Base-by-base conservation (phyloP, 2,113 vertebrate species). In the Ivindomyrus marchei region DNA sequence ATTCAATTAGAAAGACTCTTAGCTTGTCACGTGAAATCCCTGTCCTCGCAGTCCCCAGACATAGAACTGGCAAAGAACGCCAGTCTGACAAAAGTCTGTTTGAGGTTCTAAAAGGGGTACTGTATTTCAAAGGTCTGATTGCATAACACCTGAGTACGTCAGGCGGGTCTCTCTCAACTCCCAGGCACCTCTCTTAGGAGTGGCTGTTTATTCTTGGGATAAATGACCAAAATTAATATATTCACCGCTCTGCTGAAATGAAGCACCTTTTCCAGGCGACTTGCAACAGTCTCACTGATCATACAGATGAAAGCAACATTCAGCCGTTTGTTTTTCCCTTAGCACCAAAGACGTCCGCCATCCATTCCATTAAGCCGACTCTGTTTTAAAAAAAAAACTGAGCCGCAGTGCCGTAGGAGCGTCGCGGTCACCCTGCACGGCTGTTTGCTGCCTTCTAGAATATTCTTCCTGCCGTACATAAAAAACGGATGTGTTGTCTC, bases 91-190 rank as follows among this genome's bases (percentile, higher is more conserved):
- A 92, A 91, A 89, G 91, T 62, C 89, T 91, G 62, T 92, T 92
- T 88, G 90, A 88, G 49, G 49, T 87, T 89, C 90, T 91, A 88
- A 88, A 88, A 90, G 92, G 88, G 77, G 87, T 4, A 15, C 90
- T 90, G 90, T 91, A 91, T 90, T 92, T 66, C 87, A 92, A 90
- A 90, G 91, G 89, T 92, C 90, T 90, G 90, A 92, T 91, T 90
- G 90, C 91, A 70, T 93, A 92, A 93, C 89, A 85, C 74, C 58
- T 87, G 88, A 90, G 56, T 58, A 39, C 17, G 66, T 91, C 24
- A 50, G 27, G 74, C 42, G 47, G 45, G 50, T 86, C 46, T 27
- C 45, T 56, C 66, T 49, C 52, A 70, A 36, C 86, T 58, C 89
- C 84, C 52, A 15, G 80, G 56, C 42, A 42, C 89, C 56, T 80